These are phyloP conservation scores for Pristionchus arcanus DNA, from an alignment of 2,888 invertebrate species.

Conservation along the genomic window DNA sequence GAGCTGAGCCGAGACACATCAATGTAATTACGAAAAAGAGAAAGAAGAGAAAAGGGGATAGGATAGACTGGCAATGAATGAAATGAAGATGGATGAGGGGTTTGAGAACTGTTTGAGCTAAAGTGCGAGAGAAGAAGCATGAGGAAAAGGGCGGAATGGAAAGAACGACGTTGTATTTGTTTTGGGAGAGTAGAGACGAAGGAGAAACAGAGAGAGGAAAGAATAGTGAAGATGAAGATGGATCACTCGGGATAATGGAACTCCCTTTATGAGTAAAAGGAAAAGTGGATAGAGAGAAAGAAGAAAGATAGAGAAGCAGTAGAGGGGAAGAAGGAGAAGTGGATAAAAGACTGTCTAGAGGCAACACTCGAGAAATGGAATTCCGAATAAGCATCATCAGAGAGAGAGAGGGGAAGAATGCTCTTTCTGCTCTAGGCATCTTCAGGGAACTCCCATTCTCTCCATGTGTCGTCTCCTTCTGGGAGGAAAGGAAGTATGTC, in stretches of 20 bases:
- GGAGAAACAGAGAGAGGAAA: not conserved
- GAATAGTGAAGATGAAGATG: not conserved
- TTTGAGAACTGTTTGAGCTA: slow-evolving; percentile 42
- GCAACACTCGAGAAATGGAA: slow-evolving; percentile 47
- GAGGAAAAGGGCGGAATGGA: slow-evolving; percentile 19
- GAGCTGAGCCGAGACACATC: slow-evolving; percentile 2
- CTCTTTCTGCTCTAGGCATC: not conserved
- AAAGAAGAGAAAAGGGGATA: not conserved
- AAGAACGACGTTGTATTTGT: slow-evolving; percentile 37
- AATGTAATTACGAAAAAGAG: slow-evolving; percentile 46
- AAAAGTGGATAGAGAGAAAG: not conserved
- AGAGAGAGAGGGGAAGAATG: not conserved
- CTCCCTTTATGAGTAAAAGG: not conserved
- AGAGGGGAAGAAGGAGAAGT: slow-evolving; percentile 20
- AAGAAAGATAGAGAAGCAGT: not conserved
- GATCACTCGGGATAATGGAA: not conserved
- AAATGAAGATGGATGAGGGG: slow-evolving; percentile 48
- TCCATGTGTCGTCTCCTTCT: not conserved
- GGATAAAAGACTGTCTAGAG: slow-evolving; percentile 36
- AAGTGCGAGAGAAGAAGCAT: slow-evolving; percentile 20
- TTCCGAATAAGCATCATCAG: slow-evolving; percentile 43
- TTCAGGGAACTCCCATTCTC: not conserved
- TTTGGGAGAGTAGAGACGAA: not conserved
- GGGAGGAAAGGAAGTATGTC: too few relatives aligned
- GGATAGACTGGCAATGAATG: not conserved